These are phyloP conservation scores for Drosophila macrospina DNA, from an alignment of 2,888 invertebrate species.

Conservation along the genomic window DNA sequence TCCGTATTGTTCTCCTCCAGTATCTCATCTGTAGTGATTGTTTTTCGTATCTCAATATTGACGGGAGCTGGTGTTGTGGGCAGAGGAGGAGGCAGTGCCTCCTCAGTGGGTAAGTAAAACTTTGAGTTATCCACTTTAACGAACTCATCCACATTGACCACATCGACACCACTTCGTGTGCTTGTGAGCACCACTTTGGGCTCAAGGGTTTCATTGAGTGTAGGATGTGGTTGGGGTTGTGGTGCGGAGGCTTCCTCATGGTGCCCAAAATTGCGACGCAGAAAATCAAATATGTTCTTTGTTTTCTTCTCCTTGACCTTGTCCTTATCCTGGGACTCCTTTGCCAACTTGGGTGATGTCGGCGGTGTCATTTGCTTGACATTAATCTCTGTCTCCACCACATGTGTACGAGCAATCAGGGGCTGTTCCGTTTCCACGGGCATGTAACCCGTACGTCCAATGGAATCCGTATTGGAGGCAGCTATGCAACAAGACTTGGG, in stretches of 20 bases:
- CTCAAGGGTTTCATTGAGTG: slow-evolving; percentile 54
- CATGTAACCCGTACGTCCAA: slow-evolving; percentile 68
- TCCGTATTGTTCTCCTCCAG: slow-evolving; percentile 81
- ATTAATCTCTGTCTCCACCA: slow-evolving; percentile 84
- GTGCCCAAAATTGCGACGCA: slow-evolving; percentile 84
- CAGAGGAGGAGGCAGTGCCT: slow-evolving; percentile 62
- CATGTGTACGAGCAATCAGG: slow-evolving; percentile 81
- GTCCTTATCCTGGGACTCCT: slow-evolving; percentile 22
- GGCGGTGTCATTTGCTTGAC: slow-evolving; percentile 82
- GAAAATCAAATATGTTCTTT: slow-evolving; percentile 85
- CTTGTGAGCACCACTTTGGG: slow-evolving; percentile 60
- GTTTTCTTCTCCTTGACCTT: slow-evolving; percentile 76
- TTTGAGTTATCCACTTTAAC: slow-evolving; percentile 82
- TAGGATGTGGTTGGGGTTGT: slow-evolving; percentile 48
- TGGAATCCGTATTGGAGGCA: slow-evolving; percentile 73
- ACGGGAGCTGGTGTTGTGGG: slow-evolving; percentile 81
- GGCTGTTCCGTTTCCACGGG: slow-evolving; percentile 60
- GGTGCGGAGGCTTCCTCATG: slow-evolving; percentile 65
- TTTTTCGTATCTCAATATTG: slow-evolving; percentile 83
- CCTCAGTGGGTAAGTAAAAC: slow-evolving; percentile 81
- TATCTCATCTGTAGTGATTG: slow-evolving; percentile 83
- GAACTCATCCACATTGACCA: slow-evolving; percentile 74
- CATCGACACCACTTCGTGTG: slow-evolving; percentile 70
- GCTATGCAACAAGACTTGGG: slow-evolving; percentile 72
- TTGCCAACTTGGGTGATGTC: slow-evolving; percentile 59